Evolutionary conservation across 2,797 vertebrate genomes (phyloP), one percentile per base, ranked within the genome.

Genomic region (Liparis tanakae): DNA sequence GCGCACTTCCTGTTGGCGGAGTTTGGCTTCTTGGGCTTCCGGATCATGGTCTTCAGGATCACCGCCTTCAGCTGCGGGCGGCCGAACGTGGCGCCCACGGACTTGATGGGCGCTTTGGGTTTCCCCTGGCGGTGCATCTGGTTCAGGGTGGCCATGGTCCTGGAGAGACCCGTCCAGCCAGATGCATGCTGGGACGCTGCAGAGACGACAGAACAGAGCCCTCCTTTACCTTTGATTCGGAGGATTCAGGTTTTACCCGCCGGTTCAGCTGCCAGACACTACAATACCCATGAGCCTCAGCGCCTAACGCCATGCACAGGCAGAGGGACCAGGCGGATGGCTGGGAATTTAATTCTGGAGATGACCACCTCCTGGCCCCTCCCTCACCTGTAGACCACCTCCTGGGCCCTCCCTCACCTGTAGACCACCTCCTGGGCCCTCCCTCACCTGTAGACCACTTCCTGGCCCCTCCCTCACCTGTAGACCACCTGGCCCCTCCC

Each of bases 1-100:
- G 94, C 96, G 12, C 97, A 98, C 69, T 97, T 98, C 22, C 96
- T 94, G 91, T 99, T 99, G 12, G 97, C 97, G 0, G 97, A 98
- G 92, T 99, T 98, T 37, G 97, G 97, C 46, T 99, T 99, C 89
- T 99, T 99, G 63, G 97, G 97, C 33, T 98, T 99, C 0, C 96
- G 95, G 84, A 94, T 96, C 77, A 99, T 93, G 0, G 96, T 98
- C 78, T 95, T 97, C 41, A 99, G 73, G 8, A 99, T 81, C 12
- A 97, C 95, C 0, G 94, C 97, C 54, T 97, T 98, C 7, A 98
- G 70, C 87, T 99, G 97, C 0, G 97, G 97, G 0, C 91, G 89
- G 7, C 96, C 94, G 0, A 89, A 94, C 0, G 91, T 95, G 54
- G 96, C 86, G 0, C 97, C 92, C 0, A 65, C 0, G 0, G 75